Evolutionary conservation across 2,888 invertebrate species (phyloP).

Genomic region (Apodemia hepburni): DNA sequence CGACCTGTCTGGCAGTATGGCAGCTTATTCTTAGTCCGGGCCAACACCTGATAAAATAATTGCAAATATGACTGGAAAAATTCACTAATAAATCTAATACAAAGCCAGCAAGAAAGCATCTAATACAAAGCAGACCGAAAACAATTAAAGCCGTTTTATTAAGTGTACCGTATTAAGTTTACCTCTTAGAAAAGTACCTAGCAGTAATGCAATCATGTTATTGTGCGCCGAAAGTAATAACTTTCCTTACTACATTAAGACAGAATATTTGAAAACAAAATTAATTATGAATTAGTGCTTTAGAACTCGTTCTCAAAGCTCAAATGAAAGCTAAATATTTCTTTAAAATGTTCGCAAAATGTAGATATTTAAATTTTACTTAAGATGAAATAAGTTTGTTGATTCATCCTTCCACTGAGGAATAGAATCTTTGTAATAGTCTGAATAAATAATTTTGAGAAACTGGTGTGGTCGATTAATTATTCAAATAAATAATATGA

Average conservation of each 20-base stretch:
- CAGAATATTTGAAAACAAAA: not conserved
- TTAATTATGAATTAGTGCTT: conserved; percentile 6
- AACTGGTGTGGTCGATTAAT: not conserved
- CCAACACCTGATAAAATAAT: no score
- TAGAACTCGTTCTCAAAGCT: not conserved
- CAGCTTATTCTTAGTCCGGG: no score
- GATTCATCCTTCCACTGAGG: conserved; percentile 1
- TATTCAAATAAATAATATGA: no score
- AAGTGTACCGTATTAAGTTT: no score
- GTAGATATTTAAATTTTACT: conserved; percentile 12
- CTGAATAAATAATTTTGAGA: not conserved
- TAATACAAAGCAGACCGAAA: no score
- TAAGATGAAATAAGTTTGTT: conserved; percentile 8
- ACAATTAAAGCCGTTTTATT: no score
- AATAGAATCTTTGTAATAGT: not conserved
- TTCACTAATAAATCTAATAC: no score
- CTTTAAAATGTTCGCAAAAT: conserved; percentile 12
- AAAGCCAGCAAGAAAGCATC: no score
- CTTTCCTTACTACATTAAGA: not conserved
- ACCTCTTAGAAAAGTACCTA: no score
- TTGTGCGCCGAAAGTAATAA: not conserved
- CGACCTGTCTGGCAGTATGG: no score
- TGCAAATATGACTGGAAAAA: no score
- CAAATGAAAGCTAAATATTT: conserved; percentile 13
- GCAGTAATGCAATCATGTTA: not conserved